Evolutionary conservation across 2,888 invertebrate genomes (phyloP), one percentile per base, ranked within the genome.

Genomic region (Acronicta aceris): DNA sequence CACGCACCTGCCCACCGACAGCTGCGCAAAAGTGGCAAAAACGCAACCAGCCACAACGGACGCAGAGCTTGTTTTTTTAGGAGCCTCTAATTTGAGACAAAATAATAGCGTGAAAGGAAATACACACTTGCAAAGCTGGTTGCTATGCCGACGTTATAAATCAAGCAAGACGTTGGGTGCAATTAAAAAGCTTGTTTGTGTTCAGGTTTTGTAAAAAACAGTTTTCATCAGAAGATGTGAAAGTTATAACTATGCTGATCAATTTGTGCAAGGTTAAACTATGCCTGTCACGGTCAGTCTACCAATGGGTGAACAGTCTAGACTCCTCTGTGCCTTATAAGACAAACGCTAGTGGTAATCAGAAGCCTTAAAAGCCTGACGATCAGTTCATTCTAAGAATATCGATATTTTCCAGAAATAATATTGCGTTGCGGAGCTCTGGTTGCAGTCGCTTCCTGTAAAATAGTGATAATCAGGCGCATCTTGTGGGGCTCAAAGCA

Each of bases 1-100:
- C 63, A 46, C 58, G 76, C 90, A 90, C 89, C 90, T 90, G 90
- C 81, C 79, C 47, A 57, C 16, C 70, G 76, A 58, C 82, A 79
- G 81, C 81, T 83, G 83, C 78, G 64, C 61, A 55, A 47, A 58
- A 57, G 50, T 56, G 56, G 67, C 59, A 70, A 72, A 79, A 77
- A 78, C 70, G 66, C 72, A 67, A 73, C 64, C 69, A 53, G 68
- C 75, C 56, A 62, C 60, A 74, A 67, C 78, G 79, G 75, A 76
- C 63, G 74, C 59, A 57, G 33, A 57, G 59, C 57, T 64, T 59
- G 74, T 66, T 79, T 76, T 38, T 76, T 75, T 65, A 43, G 53
- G 47, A 57, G 59, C 46, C 54, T 59, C 65, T 58, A 56, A 66
- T 70, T 62, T 53, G 45, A 63, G 47, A 54, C 52, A 50, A 53